Conservation (phyloP, 2,113 vertebrate species). For the Neodontobutis hainanensis region DNA sequence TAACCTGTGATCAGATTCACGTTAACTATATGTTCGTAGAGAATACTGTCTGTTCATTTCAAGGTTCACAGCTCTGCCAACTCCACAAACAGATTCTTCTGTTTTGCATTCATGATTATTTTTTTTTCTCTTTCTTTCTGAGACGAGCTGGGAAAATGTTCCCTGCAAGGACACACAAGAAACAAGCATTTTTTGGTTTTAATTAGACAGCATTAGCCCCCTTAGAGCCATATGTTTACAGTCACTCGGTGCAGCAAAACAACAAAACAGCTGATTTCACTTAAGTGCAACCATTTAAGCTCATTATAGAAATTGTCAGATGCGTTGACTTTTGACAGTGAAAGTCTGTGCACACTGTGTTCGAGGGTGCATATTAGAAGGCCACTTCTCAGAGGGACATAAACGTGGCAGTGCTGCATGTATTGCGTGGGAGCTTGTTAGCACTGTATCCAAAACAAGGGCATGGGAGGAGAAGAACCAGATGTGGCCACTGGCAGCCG, state of each 20-base stretch:
- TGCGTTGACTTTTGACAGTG: too few species aligned
- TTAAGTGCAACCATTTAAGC: neutral
- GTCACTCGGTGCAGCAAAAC: neutral
- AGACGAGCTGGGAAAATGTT: constrained; percentile 14
- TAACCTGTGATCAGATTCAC: constrained; percentile 2
- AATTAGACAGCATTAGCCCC: constrained; percentile 13
- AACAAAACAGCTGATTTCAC: constrained; percentile 27
- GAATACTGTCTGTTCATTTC: neutral
- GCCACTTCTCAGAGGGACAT: constrained; percentile 6
- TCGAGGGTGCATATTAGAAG: neutral
- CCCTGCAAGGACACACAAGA: constrained; percentile 28
- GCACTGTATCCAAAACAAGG: constrained; percentile 70
- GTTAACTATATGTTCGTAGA: constrained; percentile 18
- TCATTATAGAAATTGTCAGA: neutral
- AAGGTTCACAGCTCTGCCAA: neutral
- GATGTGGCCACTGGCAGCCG: constrained; percentile 64
- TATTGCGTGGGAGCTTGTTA: constrained; percentile 58
- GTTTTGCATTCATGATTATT: neutral
- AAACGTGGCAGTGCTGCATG: constrained; percentile 39
- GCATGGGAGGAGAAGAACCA: constrained; percentile 62
- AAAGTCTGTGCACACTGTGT: constrained; percentile 15
- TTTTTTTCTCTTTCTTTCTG: constrained; percentile 2
- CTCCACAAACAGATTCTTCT: constrained; percentile 23
- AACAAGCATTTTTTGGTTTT: neutral
- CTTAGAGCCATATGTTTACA: neutral